Conservation (phyloP, 2,113 vertebrate species). For the Trogon surrucura region DNA sequence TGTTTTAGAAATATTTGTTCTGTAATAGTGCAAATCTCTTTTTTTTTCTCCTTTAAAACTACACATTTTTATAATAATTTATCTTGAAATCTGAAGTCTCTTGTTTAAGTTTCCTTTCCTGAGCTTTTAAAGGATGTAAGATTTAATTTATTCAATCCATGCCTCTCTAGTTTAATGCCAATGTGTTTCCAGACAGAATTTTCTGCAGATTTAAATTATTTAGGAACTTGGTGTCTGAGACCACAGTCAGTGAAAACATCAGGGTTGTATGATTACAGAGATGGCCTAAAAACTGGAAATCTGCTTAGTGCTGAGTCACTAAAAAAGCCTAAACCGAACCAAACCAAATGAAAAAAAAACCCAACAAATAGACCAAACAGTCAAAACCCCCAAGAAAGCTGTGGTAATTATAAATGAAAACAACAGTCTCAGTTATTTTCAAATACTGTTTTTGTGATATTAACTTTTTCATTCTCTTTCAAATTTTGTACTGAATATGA, state of each 20-base stretch:
- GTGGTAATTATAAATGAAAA: background rate
- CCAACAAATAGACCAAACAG: background rate
- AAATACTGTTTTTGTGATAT: background rate
- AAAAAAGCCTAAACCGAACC: no score
- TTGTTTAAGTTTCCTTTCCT: background rate
- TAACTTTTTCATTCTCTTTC: background rate
- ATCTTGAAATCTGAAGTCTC: background rate
- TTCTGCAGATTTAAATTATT: background rate
- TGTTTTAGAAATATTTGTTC: background rate
- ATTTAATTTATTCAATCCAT: background rate
- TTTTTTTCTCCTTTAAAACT: background rate
- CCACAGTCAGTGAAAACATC: background rate
- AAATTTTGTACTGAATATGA: background rate
- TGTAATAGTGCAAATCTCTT: background rate
- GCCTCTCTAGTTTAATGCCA: background rate
- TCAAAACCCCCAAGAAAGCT: rapidly evolving
- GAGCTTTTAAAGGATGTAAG: background rate
- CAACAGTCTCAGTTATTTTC: background rate
- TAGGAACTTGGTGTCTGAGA: background rate
- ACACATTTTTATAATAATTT: background rate
- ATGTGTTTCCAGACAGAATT: background rate
- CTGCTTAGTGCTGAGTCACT: background rate
- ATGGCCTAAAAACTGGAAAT: background rate
- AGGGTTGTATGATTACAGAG: background rate
- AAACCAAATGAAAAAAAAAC: no score